Conservation (phyloP, 2,113 vertebrate genomes). For the Laticauda laticaudata region DNA sequence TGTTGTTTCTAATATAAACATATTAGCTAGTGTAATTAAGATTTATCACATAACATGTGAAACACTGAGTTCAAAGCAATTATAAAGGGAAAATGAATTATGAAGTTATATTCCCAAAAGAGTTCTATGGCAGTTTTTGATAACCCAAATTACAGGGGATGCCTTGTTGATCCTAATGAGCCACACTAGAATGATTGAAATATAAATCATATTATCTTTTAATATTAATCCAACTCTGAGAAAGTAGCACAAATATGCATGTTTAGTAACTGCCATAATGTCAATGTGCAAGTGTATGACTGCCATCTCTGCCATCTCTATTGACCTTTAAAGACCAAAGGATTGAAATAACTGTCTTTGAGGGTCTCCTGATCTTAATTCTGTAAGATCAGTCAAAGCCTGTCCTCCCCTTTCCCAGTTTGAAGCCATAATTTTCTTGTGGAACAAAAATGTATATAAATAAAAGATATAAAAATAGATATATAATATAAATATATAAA, state of each 20-base stretch:
- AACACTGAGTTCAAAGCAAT: not conserved
- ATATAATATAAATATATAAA: no score
- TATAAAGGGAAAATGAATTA: not conserved
- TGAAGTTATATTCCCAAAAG: not conserved
- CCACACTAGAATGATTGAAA: not conserved
- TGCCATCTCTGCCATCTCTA: not conserved
- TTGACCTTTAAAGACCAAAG: conserved; percentile 21
- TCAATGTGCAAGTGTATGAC: conserved; percentile 9
- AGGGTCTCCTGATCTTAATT: not conserved
- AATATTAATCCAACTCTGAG: not conserved
- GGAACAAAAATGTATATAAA: not conserved
- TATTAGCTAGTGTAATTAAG: not conserved
- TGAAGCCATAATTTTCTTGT: not conserved
- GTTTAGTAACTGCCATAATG: conserved; percentile 21
- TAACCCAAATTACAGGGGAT: not conserved
- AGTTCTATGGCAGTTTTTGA: not conserved
- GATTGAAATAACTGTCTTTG: conserved; percentile 2
- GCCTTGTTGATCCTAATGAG: conserved; percentile 8
- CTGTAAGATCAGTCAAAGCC: not conserved
- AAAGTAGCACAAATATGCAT: conserved; percentile 23
- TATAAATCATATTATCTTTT: not conserved
- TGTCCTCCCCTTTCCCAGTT: not conserved
- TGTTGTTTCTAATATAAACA: not conserved
- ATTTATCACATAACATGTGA: not conserved
- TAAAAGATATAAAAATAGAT: no score